Conservation (phyloP, 2,113 vertebrate species). For the Struthidea cinerea region DNA sequence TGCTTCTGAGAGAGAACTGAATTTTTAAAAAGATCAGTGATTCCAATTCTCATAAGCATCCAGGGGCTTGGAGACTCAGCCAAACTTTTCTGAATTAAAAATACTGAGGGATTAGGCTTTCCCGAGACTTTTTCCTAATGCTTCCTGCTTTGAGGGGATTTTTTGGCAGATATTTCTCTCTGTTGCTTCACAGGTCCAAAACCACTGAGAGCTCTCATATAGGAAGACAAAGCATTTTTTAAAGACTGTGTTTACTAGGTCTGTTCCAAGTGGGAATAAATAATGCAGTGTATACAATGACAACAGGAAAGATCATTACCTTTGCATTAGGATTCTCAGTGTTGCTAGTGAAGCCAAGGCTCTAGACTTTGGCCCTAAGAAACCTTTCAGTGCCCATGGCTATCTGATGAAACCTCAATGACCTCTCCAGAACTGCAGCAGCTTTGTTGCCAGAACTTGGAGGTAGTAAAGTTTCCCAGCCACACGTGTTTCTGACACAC, state of each 20-base stretch:
- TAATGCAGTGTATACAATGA: neutral
- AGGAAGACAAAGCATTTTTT: neutral
- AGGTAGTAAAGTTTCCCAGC: neutral
- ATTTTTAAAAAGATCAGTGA: neutral
- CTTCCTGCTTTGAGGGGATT: neutral
- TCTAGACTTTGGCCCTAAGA: neutral
- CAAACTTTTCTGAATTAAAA: conserved; percentile 22
- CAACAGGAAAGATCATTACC: neutral
- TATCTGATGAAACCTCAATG: neutral
- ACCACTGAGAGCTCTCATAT: neutral
- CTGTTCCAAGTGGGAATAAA: neutral
- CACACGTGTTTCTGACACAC: neutral
- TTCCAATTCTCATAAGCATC: neutral
- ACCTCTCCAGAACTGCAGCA: neutral
- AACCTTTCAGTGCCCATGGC: neutral
- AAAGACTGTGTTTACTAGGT: neutral
- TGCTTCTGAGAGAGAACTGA: neutral
- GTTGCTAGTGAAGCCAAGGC: neutral
- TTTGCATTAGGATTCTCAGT: neutral
- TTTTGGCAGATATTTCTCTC: neutral
- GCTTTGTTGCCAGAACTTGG: neutral
- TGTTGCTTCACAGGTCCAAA: neutral
- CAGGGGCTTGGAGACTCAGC: neutral
- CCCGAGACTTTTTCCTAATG: neutral
- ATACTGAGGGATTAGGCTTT: conserved; percentile 35